These are phyloP conservation scores for Babylonia areolata DNA, from an alignment of 1,140 invertebrate species.

Conservation along the genomic window DNA sequence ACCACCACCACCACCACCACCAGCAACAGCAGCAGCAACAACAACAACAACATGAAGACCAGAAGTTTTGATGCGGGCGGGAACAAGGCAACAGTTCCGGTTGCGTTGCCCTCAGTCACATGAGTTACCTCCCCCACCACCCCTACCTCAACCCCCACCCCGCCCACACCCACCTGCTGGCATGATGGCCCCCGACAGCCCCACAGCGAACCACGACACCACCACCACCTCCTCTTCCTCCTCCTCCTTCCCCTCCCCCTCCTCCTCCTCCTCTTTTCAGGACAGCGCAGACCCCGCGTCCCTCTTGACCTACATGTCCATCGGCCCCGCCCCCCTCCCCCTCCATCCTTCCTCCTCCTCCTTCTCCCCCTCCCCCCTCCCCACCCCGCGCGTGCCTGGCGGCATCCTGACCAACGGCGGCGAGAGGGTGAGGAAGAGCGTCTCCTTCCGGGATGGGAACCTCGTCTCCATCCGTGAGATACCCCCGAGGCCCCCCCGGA, in stretches of 20 bases:
- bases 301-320: not conserved
- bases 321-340: not conserved
- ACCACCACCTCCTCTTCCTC: not conserved
- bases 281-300: not conserved
- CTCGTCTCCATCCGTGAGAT: slow-evolving; percentile 30
- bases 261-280: not conserved
- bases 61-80: not conserved
- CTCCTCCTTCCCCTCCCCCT: not conserved
- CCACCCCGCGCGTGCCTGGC: not conserved
- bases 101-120: not conserved
- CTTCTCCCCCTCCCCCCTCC: not conserved
- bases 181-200: slow-evolving; percentile 17
- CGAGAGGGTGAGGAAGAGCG: slow-evolving; percentile 9
- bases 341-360: too few relatives aligned
- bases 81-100: not conserved
- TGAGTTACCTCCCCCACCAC: not conserved
- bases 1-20: not conserved
- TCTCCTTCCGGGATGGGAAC: slow-evolving; percentile 30
- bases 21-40: not conserved
- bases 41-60: not conserved
- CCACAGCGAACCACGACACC: not conserved
- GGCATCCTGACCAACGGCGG: slow-evolving; percentile 19
- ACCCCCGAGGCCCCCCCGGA: not conserved
- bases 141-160: too few relatives aligned
- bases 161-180: not conserved